Conservation (phyloP, 2,888 invertebrate genomes). For the Lycia hirtaria region DNA sequence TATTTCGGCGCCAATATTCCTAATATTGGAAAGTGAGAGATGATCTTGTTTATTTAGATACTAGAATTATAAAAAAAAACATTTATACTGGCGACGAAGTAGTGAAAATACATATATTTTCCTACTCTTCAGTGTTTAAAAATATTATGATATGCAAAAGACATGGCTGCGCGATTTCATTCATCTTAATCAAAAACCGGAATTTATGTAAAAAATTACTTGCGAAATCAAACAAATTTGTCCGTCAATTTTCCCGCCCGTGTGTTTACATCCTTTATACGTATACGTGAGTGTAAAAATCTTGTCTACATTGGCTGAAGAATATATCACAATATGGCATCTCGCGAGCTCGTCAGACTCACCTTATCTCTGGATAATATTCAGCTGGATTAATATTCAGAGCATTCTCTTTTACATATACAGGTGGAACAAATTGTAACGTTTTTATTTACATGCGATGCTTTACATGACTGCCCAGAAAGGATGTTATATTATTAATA, state of each 20-base stretch:
- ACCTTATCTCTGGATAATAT: not conserved
- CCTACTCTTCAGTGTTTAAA: too few relatives aligned
- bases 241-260: not conserved
- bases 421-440: not conserved
- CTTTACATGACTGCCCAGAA: too few relatives aligned
- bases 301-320: constrained; percentile 9
- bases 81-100: too few relatives aligned
- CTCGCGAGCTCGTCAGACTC: not conserved
- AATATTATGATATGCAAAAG: too few relatives aligned
- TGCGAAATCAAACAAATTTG: not conserved
- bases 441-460: not conserved
- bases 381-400: constrained; percentile 1
- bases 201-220: too few relatives aligned
- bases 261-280: not conserved
- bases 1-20: too few relatives aligned
- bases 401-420: not conserved
- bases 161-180: not conserved
- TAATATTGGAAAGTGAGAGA: too few relatives aligned
- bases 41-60: too few relatives aligned
- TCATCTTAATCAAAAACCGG: not conserved
- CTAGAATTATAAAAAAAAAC: too few relatives aligned
- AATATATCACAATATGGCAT: constrained; percentile 10
- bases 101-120: too few relatives aligned
- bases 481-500: too few relatives aligned
- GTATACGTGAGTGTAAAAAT: constrained; percentile 6